phyloP scores from a whole-genome alignment of 2,797 vertebrate species.

The Centroberyx gerrardi region DNA sequence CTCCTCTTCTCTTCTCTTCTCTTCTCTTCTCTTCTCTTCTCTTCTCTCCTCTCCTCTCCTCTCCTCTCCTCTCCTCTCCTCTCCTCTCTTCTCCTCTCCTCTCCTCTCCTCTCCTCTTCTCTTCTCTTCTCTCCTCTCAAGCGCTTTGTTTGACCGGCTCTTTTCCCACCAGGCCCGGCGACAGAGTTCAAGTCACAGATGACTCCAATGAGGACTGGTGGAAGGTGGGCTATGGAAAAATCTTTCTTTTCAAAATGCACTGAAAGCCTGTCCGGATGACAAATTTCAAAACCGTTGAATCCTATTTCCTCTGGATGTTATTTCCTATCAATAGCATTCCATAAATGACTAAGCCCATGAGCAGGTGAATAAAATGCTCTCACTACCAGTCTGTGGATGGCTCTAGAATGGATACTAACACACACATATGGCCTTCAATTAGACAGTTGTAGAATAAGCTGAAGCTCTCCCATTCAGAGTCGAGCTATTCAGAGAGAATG shows the following conservation, averaged over 20 bases:
- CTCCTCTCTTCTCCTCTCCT: not conserved
- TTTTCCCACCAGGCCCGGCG: conserved; percentile 86
- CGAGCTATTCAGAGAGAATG: conserved; percentile 24
- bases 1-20: too few species aligned
- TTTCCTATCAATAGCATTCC: not conserved
- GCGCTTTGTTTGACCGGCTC: not conserved
- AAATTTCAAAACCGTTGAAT: not conserved
- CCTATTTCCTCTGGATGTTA: not conserved
- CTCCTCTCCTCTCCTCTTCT: not conserved
- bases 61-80: too few species aligned
- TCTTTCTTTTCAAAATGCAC: not conserved
- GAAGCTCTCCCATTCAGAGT: conserved; percentile 22
- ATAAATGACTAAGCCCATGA: not conserved
- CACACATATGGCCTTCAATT: conserved; percentile 1
- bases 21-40: too few species aligned
- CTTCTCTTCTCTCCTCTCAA: not conserved
- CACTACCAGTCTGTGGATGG: not conserved
- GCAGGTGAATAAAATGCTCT: not conserved
- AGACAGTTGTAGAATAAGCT: not conserved
- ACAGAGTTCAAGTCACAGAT: conserved; percentile 91
- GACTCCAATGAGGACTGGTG: conserved; percentile 96
- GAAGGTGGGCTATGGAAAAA: conserved; percentile 85
- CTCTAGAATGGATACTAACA: not conserved
- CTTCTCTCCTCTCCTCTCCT: too few species aligned
- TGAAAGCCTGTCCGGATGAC: not conserved